phyloP scores from a whole-genome alignment of 2,888 invertebrate genomes.

The Alloplasta piceator region DNA sequence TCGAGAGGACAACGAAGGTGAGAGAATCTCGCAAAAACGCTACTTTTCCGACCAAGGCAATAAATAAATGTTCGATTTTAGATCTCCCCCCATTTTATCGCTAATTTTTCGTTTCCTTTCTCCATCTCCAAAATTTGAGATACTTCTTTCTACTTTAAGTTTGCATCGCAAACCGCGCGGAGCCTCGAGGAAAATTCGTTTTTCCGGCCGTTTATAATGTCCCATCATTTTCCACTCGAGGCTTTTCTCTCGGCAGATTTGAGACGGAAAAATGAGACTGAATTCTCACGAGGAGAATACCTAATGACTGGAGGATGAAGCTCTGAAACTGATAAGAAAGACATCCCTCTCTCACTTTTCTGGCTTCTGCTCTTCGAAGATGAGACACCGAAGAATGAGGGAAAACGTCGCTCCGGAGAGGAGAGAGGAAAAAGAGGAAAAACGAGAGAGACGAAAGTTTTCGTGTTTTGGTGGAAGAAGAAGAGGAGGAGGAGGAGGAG shows the following conservation, averaged over 20 bases:
- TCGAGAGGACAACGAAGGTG: no score
- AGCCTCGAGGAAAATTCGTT: constrained; percentile 37
- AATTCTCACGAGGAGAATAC: constrained; percentile 66
- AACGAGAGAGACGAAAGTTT: constrained; percentile 2
- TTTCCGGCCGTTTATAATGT: constrained; percentile 20
- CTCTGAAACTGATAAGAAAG: constrained; percentile 72
- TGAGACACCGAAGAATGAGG: constrained; percentile 45
- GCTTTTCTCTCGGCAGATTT: constrained; percentile 27
- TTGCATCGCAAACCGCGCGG: constrained; percentile 32
- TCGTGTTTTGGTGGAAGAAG: background rate
- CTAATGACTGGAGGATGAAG: constrained; percentile 76
- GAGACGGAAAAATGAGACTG: constrained; percentile 29
- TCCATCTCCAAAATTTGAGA: no score
- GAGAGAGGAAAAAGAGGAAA: constrained; percentile 20
- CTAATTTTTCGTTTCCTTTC: no score
- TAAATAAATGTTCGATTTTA: no score
- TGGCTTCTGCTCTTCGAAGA: background rate
- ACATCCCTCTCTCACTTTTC: constrained; percentile 7
- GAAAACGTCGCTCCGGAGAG: constrained; percentile 32
- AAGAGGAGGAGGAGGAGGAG: background rate
- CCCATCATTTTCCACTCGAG: constrained; percentile 12
- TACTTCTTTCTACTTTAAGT: no score
- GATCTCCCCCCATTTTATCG: no score
- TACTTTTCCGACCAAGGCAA: no score
- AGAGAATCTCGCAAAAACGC: no score